Percentiles rank a stretch among this genome's conserved stretches.
Evolutionary conservation across 1,140 invertebrate genomes (phyloP).

Genomic region (Drosophila auraria): DNA sequence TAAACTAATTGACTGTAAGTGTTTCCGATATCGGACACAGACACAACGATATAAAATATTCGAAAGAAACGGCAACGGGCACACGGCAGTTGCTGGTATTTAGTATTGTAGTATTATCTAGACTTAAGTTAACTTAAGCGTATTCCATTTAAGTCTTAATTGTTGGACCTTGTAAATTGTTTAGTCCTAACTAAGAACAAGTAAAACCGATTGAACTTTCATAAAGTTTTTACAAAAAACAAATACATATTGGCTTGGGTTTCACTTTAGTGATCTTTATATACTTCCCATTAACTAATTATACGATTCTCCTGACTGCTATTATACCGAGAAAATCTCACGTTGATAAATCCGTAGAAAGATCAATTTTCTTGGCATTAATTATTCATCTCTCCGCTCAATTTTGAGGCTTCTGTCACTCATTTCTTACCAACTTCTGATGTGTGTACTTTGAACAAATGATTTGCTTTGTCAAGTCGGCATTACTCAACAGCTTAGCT

Average conservation of each 20-base stretch:
- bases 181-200: conserved; percentile 39
- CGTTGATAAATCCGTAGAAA: neutral
- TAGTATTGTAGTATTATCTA: conserved; percentile 54
- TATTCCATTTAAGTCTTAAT: conserved; percentile 53
- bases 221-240: conserved; percentile 36
- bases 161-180: conserved; percentile 68
- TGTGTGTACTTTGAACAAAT: conserved; percentile 21
- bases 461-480: conserved; percentile 34
- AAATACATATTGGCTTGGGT: conserved; percentile 10
- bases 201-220: conserved; percentile 14
- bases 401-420: conserved; percentile 2
- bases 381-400: neutral
- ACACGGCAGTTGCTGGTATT: conserved; percentile 31
- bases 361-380: neutral
- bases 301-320: neutral
- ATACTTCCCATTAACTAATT: neutral
- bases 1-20: conserved; percentile 64
- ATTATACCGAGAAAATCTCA: neutral
- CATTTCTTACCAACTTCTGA: conserved; percentile 12
- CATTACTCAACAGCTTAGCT: conserved; percentile 47
- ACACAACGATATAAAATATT: conserved; percentile 43
- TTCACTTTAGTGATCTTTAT: conserved; percentile 12
- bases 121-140: conserved; percentile 42
- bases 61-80: conserved; percentile 24
- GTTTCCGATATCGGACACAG: conserved; percentile 13